Base-by-base conservation (phyloP, 2,797 vertebrate genomes). In the Xenentodon cancila region DNA sequence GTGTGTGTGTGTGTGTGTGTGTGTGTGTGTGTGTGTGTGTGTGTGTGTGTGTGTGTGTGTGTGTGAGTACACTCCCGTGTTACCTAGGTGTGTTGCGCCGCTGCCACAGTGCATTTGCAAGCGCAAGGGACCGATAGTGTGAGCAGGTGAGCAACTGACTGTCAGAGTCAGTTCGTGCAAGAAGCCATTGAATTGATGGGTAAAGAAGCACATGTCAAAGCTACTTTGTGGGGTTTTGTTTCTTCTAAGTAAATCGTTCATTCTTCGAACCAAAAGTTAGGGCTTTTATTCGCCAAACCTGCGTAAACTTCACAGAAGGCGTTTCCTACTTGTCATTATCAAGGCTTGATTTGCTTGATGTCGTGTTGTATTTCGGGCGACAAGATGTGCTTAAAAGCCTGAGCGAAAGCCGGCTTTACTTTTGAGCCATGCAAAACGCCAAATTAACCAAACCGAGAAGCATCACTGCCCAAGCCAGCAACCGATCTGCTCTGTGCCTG, bases 101-200 rank as follows among this genome's bases (percentile, higher is more conserved):
- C 57, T 54, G 69, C 70, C 68, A 51, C 53, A 2, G 18, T 8
- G 50, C 74, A 61, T 81, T 66, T 74, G 60, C 20, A 21, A 40
- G 53, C 4, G 3, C 9, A 44, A 67, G 73, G 59, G 68, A 61
- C 64, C 27, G 0, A 34, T 21, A 53, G 50, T 47, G 50, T 40
- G 51, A 64, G 65, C 71, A 66, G 58, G 64, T 69, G 69, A 73
- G 59, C 44, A n/a, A 11, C 30, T 2, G 34, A 30, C 52, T 64
- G 58, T 65, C 40, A 3, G 45, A 42, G 48, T 30, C 1, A 4
- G 67, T 69, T 60, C 53, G 75, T 48, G 58, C 40, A 25, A 61
- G 19, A 13, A 19, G 16, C 11, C 18, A 3, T 8, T 27, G 43
- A 61, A 18, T 54, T 64, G 51, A 54, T 47, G 45, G 54, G 37